Evolutionary conservation across 2,113 vertebrate species (phyloP), one percentile per base, ranked within the genome.

Genomic region (Urocitellus parryii): DNA sequence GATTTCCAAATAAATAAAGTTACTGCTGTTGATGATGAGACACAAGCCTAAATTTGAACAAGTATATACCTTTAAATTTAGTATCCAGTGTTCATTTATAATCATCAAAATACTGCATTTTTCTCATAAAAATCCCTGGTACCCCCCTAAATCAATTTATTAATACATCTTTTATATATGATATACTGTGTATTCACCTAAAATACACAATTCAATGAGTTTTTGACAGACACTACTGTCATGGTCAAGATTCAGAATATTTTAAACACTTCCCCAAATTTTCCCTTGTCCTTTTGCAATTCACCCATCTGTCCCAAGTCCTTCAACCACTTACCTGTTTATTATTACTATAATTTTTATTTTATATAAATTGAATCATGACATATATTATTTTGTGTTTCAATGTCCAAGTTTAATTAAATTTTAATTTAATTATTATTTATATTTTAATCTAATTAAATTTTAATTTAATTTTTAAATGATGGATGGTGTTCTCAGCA

Each of bases 401-500:
- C 22, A 34, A 48, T 95, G 63, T 22, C 32, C 73, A 39, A 9
- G 39, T 67, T 78, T 70, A 87, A 68, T 14, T 63, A 70, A 82
- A 79, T 45, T 45, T 45, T 45, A 45, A 45, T 45, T 45, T 45
- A 45, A 45, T 45, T 45, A 45, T 45, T 45, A 45, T 45, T 45
- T 45, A 45, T 45, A 1, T 45, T 45, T 45, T 8, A 45, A 45
- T 45, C 45, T 45, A 45, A 45, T 45, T 45, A 45, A 45, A 45
- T 45, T 67, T 78, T 70, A 87, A 68, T 18, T 63, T 65, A 82
- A 79, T 37, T 84, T 90, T 94, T 94, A 96, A 89, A 34, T 39
- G 56, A 77, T 68, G 24, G 22, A 34, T 76, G 48, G 0, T 83
- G 22, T 82, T 88, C 53, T 89, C 48, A 78, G 94, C 20, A 83